Conservation (phyloP, 2,797 vertebrate species). For the Podargus strigoides region DNA sequence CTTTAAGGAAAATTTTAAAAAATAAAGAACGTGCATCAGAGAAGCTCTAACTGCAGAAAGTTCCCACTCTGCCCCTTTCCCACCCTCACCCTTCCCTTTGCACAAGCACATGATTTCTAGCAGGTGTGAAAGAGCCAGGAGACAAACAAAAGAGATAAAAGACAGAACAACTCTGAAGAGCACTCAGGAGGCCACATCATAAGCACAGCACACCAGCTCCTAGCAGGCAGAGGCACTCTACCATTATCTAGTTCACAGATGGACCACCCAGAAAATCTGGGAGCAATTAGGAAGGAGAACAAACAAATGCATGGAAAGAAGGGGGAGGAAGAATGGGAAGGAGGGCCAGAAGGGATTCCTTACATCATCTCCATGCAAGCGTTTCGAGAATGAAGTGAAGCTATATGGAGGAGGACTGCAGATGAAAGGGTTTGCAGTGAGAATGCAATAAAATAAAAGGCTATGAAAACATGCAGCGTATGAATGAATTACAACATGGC, state of each 20-base stretch:
- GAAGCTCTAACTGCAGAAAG: not conserved
- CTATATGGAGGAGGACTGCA: constrained; percentile 62
- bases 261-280: constrained; percentile 79
- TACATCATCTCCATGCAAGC: constrained; percentile 78
- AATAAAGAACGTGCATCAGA: not conserved
- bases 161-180: constrained; percentile 55
- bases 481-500: constrained; percentile 41
- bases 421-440: constrained; percentile 64
- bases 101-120: constrained; percentile 39
- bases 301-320: constrained; percentile 55
- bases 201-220: constrained; percentile 59
- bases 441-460: constrained; percentile 62
- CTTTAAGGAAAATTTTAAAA: not conserved
- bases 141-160: constrained; percentile 66
- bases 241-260: constrained; percentile 75
- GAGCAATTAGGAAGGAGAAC: constrained; percentile 67
- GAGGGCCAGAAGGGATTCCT: constrained; percentile 49
- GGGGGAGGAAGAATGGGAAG: constrained; percentile 18
- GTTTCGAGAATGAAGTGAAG: constrained; percentile 69
- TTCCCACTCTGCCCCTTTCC: not conserved
- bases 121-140: constrained; percentile 73
- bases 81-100: not conserved
- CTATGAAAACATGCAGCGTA: constrained; percentile 42
- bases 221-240: constrained; percentile 54
- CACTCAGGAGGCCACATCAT: constrained; percentile 65